Percentiles rank a stretch among this genome's conserved stretches.
phyloP scores from a whole-genome alignment of 2,113 vertebrate species.

The Neoarius graeffei region DNA sequence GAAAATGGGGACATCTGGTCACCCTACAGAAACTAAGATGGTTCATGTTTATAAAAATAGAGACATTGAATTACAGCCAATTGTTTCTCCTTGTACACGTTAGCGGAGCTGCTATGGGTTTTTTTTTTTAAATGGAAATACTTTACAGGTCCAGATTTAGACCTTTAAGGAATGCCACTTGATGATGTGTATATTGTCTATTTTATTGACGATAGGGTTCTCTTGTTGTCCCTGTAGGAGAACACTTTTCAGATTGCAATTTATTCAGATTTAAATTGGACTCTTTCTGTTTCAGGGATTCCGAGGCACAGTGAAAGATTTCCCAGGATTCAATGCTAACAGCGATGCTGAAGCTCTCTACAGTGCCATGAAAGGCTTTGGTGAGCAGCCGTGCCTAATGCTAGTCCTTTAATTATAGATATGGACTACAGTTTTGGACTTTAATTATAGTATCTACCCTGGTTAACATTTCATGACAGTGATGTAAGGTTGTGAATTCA shows the following conservation, averaged over 20 bases:
- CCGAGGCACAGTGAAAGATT: conserved; percentile 84
- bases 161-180: not conserved
- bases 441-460: no score
- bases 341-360: conserved; percentile 88
- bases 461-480: not conserved
- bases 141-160: not conserved
- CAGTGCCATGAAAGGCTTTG: conserved; percentile 95
- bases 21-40: not conserved
- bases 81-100: not conserved
- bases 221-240: not conserved
- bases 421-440: not conserved
- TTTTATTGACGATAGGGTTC: not conserved
- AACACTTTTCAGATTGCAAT: not conserved
- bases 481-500: not conserved
- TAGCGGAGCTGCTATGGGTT: not conserved
- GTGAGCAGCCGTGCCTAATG: conserved; percentile 68
- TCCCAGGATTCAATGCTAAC: conserved; percentile 78
- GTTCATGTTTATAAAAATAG: not conserved
- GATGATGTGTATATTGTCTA: not conserved
- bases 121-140: not conserved
- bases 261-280: not conserved
- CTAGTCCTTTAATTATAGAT: not conserved
- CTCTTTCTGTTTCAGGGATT: conserved; percentile 76
- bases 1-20: no score
- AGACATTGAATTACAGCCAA: not conserved